These are phyloP conservation scores for Myiozetetes cayanensis DNA, from an alignment of 2,113 vertebrate genomes.

Conservation along the genomic window DNA sequence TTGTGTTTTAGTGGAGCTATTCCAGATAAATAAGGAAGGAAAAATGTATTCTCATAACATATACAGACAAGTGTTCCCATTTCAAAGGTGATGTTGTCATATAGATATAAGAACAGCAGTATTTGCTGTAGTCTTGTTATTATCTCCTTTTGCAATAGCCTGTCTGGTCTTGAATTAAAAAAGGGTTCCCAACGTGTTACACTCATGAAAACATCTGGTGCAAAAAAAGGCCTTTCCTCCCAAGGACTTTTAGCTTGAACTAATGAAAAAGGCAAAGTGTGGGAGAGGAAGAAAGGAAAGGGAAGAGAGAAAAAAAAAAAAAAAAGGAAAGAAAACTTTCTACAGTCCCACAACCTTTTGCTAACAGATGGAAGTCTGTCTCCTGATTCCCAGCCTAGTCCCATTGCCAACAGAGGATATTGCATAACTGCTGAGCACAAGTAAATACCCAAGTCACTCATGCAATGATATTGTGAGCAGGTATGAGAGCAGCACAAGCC, in stretches of 20 bases:
- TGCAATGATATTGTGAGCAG: not conserved
- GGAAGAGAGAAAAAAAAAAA: not conserved
- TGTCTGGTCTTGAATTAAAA: constrained; percentile 31
- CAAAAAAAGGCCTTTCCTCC: not conserved
- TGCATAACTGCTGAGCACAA: not conserved
- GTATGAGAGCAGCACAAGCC: not conserved
- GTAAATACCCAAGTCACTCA: not conserved
- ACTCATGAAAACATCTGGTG: constrained; percentile 50
- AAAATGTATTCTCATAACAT: not conserved
- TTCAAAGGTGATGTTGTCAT: constrained; percentile 21
- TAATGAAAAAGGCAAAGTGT: constrained; percentile 23
- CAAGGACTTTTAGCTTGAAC: not conserved
- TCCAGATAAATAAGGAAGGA: not conserved
- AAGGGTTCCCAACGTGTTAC: constrained; percentile 11
- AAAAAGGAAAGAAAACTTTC: not conserved
- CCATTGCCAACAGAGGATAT: not conserved
- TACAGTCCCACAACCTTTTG: not conserved
- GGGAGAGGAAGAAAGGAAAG: not conserved
- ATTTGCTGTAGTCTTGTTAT: constrained; percentile 34
- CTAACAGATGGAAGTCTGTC: constrained; percentile 8
- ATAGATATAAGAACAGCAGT: not conserved
- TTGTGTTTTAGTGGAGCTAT: not conserved
- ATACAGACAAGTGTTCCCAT: not conserved
- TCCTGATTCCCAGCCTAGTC: not conserved
- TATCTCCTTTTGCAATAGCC: constrained; percentile 40